phyloP scores from a whole-genome alignment of 2,797 vertebrate genomes.

The Eleutherodactylus coqui region DNA sequence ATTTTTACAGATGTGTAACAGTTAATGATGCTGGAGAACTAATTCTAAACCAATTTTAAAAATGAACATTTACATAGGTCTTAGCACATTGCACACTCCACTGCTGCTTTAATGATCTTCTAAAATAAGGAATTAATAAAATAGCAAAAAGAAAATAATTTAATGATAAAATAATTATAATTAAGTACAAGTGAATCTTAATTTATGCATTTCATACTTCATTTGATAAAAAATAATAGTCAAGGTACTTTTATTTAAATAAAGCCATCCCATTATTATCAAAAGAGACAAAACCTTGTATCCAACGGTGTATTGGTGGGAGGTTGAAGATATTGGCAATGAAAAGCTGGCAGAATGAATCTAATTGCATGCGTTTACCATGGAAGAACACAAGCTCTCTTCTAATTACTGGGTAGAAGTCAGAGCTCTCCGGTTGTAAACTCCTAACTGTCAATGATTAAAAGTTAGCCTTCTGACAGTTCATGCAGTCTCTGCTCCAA shows the following conservation, averaged over 20 bases:
- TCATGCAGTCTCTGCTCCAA: conserved; percentile 52
- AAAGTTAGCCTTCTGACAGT: conserved; percentile 59
- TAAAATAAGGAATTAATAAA: conserved; percentile 15
- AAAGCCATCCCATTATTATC: conserved; percentile 62
- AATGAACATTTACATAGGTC: no score
- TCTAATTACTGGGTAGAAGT: conserved; percentile 67
- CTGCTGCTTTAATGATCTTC: not conserved
- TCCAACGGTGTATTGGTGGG: conserved; percentile 69
- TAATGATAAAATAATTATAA: conserved; percentile 64
- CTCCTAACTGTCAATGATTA: conserved; percentile 57
- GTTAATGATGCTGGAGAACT: no score
- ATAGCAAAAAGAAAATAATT: not conserved
- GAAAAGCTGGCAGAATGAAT: conserved; percentile 71
- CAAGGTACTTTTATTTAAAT: conserved; percentile 54
- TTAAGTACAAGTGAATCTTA: conserved; percentile 52
- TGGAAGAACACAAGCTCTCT: conserved; percentile 65
- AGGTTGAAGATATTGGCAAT: conserved; percentile 70
- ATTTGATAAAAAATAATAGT: conserved; percentile 57
- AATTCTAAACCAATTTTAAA: no score
- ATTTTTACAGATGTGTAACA: no score
- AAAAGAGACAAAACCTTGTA: conserved; percentile 63
- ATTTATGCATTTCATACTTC: conserved; percentile 64
- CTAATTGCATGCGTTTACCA: conserved; percentile 67
- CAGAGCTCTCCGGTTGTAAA: conserved; percentile 63
- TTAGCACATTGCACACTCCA: no score